phyloP scores from a whole-genome alignment of 2,888 invertebrate genomes.

The Euplagia quadripunctaria region DNA sequence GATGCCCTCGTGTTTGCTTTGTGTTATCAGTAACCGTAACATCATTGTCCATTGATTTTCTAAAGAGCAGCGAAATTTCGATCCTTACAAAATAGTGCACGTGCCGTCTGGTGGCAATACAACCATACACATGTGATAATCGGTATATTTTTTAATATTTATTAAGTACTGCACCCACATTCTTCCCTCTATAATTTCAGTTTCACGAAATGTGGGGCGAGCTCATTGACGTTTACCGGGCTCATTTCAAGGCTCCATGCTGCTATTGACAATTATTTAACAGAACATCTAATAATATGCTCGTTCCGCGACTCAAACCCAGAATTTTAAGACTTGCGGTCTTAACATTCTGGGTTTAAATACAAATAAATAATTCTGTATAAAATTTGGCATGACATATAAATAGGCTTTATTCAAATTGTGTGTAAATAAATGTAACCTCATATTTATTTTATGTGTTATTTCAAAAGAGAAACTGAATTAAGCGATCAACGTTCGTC shows the following conservation, averaged over 20 bases:
- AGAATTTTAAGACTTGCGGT: not conserved
- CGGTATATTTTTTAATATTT: too few species aligned
- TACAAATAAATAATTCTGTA: not conserved
- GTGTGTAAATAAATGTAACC: not conserved
- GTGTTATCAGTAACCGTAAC: too few species aligned
- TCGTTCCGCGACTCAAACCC: not conserved
- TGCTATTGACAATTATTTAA: not conserved
- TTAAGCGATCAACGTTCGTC: conserved; percentile 54
- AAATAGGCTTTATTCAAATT: not conserved
- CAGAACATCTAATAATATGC: not conserved
- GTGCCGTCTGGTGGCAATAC: too few species aligned
- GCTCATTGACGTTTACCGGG: not conserved
- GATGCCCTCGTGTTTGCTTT: too few species aligned
- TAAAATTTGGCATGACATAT: not conserved
- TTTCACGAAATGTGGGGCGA: not conserved
- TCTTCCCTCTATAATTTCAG: not conserved
- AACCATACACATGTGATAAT: too few species aligned
- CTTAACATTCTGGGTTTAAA: too few species aligned
- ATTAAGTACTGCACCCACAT: too few species aligned
- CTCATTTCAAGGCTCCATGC: not conserved
- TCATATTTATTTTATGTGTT: conserved; percentile 19
- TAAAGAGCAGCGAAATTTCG: too few species aligned
- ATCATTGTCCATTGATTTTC: too few species aligned
- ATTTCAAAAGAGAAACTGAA: conserved; percentile 39
- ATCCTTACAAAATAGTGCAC: too few species aligned